phyloP scores from a whole-genome alignment of 2,888 invertebrate species.

The Urechis unicinctus region DNA sequence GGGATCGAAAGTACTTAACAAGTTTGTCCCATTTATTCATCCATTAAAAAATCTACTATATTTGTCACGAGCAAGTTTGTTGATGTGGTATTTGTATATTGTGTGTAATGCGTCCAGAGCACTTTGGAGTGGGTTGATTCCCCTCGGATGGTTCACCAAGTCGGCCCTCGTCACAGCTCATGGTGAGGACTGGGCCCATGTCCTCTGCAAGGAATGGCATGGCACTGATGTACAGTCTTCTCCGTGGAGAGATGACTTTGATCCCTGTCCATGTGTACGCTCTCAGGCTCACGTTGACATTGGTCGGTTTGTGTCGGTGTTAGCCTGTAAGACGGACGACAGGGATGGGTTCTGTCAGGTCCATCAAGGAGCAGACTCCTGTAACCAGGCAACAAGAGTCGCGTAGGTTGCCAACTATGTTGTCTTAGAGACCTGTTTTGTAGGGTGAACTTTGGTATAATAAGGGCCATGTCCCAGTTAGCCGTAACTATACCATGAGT shows the following conservation, averaged over 20 bases:
- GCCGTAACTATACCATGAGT: too few species aligned
- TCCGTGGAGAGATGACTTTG: background rate
- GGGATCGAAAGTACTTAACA: too few species aligned
- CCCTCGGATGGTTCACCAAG: constrained; percentile 6
- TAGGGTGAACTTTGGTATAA: too few species aligned
- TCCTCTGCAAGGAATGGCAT: background rate
- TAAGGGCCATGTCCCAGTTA: background rate
- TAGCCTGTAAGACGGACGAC: constrained; percentile 1
- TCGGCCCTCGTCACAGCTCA: background rate
- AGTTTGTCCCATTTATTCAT: too few species aligned
- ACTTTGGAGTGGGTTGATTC: constrained; percentile 2
- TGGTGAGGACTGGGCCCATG: background rate
- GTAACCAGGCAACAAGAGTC: background rate
- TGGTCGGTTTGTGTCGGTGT: background rate
- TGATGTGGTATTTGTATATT: too few species aligned
- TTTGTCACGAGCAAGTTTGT: too few species aligned
- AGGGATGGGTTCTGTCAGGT: background rate
- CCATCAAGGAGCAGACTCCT: constrained; percentile 1
- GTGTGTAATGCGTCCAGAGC: too few species aligned
- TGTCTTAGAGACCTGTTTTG: too few species aligned
- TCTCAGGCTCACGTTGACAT: constrained; percentile 4
- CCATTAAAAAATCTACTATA: too few species aligned
- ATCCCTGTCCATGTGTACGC: constrained; percentile 2
- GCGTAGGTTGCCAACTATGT: too few species aligned
- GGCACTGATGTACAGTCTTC: background rate